phyloP scores from a whole-genome alignment of 2,888 invertebrate genomes.

The Nemotelus pantherinus region DNA sequence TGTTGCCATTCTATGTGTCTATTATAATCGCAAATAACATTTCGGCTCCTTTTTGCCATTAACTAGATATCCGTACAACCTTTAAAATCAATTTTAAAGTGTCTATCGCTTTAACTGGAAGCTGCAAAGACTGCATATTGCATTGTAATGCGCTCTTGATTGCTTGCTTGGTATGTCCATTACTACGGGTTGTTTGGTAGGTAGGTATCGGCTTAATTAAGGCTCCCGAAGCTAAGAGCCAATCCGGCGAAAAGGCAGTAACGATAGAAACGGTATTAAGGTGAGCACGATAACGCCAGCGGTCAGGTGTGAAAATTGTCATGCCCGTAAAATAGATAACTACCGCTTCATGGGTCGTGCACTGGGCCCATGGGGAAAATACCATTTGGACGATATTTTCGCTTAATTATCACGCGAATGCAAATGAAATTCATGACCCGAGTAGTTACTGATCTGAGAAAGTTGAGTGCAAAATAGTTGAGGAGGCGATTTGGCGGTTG shows the following conservation, averaged over 20 bases:
- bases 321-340: slow-evolving; percentile 20
- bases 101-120: neutral
- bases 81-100: neutral
- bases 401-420: slow-evolving; percentile 29
- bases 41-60: too few species aligned
- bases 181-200: neutral
- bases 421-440: slow-evolving; percentile 35
- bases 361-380: neutral
- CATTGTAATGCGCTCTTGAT: neutral
- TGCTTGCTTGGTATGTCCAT: neutral
- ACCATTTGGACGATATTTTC: slow-evolving; percentile 10
- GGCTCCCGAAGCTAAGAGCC: neutral
- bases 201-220: slow-evolving; percentile 21
- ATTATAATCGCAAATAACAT: too few species aligned
- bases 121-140: neutral
- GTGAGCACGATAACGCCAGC: slow-evolving; percentile 36
- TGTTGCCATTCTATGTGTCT: too few species aligned
- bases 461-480: neutral
- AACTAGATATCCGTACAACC: neutral
- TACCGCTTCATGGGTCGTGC: slow-evolving; percentile 14
- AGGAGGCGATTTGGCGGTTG: neutral
- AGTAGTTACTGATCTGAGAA: neutral
- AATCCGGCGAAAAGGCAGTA: neutral
- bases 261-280: neutral
- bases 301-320: slow-evolving; percentile 43